phyloP scores from a whole-genome alignment of 2,797 vertebrate species.

The Phrynocephalus forsythii region DNA sequence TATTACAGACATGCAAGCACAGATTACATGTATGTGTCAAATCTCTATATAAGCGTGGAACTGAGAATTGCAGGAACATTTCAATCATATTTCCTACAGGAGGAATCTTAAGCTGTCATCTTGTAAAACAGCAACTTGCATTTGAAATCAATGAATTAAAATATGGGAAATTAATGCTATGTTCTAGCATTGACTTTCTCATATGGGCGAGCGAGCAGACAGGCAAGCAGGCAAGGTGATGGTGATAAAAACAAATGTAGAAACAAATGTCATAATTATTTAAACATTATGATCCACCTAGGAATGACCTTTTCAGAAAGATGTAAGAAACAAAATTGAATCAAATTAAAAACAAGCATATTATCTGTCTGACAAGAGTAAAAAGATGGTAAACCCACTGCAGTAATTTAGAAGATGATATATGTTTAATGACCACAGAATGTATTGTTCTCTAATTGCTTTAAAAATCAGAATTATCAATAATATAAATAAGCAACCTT shows the following conservation, averaged over 20 bases:
- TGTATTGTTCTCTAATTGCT: slow-evolving; percentile 51
- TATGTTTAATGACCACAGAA: slow-evolving; percentile 67
- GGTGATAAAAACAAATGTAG: slow-evolving; percentile 5
- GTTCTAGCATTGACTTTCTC: slow-evolving; percentile 15
- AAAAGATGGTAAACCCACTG: slow-evolving; percentile 59
- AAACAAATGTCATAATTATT: slow-evolving; percentile 44
- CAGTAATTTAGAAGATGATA: slow-evolving; percentile 50
- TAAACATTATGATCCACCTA: slow-evolving; percentile 38
- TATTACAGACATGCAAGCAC: neutral
- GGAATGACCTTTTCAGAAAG: slow-evolving; percentile 58
- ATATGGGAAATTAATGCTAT: slow-evolving; percentile 28
- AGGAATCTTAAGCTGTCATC: neutral
- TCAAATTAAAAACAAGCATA: slow-evolving; percentile 46
- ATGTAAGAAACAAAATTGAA: slow-evolving; percentile 25
- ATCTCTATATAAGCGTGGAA: neutral
- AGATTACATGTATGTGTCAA: no score
- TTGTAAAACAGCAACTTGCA: neutral
- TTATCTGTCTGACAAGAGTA: slow-evolving; percentile 56
- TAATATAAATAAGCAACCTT: slow-evolving; percentile 60
- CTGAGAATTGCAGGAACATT: neutral
- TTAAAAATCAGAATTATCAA: slow-evolving; percentile 64
- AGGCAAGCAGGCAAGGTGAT: neutral
- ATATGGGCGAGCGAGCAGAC: neutral
- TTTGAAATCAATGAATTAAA: slow-evolving; percentile 23
- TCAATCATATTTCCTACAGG: neutral